Conservation (phyloP, 2,113 vertebrate species). For the Macquaria ambigua region DNA sequence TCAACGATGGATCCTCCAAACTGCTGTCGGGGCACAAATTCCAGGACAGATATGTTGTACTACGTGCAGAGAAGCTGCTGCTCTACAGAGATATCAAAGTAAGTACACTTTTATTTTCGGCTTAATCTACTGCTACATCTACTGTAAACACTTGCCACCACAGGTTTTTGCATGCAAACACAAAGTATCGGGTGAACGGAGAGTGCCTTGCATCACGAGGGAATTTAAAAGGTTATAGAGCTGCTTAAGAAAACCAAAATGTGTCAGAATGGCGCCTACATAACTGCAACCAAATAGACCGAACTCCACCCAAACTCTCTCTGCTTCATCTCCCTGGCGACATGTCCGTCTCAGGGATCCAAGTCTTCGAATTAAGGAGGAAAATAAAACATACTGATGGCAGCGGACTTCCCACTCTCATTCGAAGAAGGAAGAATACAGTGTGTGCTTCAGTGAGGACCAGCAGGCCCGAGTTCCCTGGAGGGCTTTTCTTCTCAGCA, state of each 20-base stretch:
- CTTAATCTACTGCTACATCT: slow-evolving; percentile 18
- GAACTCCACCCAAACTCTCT: slow-evolving; percentile 10
- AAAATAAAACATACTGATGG: slow-evolving; percentile 27
- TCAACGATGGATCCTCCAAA: slow-evolving; percentile 93
- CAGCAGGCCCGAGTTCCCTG: slow-evolving; percentile 49
- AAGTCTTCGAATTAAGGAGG: slow-evolving; percentile 42
- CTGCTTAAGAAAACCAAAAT: slow-evolving; percentile 30
- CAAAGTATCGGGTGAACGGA: background rate
- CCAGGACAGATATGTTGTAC: slow-evolving; percentile 92
- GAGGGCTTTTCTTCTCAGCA: slow-evolving; percentile 56
- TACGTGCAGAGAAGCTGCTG: slow-evolving; percentile 88
- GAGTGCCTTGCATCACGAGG: background rate
- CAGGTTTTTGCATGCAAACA: slow-evolving; percentile 26
- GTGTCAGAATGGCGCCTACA: slow-evolving; percentile 10
- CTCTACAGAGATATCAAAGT: slow-evolving; percentile 96
- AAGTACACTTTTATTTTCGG: slow-evolving; percentile 36
- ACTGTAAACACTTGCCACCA: slow-evolving; percentile 28
- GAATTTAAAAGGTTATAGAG: slow-evolving; percentile 30
- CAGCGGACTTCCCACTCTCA: slow-evolving; percentile 25
- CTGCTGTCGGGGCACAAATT: slow-evolving; percentile 94
- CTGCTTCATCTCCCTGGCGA: slow-evolving; percentile 24
- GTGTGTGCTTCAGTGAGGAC: slow-evolving; percentile 21
- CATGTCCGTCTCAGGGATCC: slow-evolving; percentile 18
- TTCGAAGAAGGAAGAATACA: slow-evolving; percentile 9
- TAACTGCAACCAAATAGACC: background rate